Base-by-base conservation (phyloP, 2,797 vertebrate genomes). In the Pachyuromys duprasi region DNA sequence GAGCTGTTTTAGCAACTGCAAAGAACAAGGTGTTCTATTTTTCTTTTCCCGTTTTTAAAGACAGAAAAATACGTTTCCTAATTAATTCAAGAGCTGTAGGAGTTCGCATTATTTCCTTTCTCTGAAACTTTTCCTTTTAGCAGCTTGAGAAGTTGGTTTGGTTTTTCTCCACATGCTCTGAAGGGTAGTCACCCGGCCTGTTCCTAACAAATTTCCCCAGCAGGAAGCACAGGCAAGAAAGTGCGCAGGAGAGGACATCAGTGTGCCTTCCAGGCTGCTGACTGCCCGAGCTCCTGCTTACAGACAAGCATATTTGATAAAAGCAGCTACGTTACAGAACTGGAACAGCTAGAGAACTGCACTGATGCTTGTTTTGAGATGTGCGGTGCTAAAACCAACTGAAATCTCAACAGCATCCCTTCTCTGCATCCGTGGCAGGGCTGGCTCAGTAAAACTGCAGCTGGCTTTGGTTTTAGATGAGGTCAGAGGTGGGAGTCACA, bases 21-120 rank as follows among this genome's bases (percentile, higher is more conserved):
- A 57, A 84, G 92, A 93, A 93, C 82, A 92, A 92, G 89, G 91
- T 88, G 65, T 96, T 95, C 90, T 93, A 45, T 57, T 95, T 89
- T 94, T 86, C n/a, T 89, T 53, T 20, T 76, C 53, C 26, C 36
- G 13, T 80, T 82, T 91, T 94, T 13, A 65, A 79, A 93, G 72
- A 88, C 78, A 75, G 72, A 82, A 93, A 86, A 95, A 90, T n/a
- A 86, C 53, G 80, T 95, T 97, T 97, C 84, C 82, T 95, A 95
- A 96, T 96, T 97, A 94, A 95, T 96, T 95, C 74, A 89, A 80
- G 90, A 96, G 72, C 70, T 76, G 89, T 80, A 65, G 95, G 94
- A 89, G 63, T 90, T 92, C 70, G 91, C 88, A 90, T 95, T 95
- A 90, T 94, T 92, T 95, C 95, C 70, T 83, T 88, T 80, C 53